Conservation (phyloP, 2,113 vertebrate genomes). For the Ceyx melanurus region DNA sequence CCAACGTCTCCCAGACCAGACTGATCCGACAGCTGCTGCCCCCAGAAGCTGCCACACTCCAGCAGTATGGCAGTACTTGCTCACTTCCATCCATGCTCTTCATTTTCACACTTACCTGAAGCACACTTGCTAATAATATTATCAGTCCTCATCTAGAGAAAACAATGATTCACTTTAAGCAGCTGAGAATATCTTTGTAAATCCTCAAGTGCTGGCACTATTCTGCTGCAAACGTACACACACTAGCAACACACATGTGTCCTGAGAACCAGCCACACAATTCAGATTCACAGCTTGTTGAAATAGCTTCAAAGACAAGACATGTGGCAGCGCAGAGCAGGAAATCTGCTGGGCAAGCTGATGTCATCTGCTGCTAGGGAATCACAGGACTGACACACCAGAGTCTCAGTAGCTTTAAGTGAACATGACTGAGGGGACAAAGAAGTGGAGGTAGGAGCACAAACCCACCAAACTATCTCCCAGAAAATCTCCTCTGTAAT, state of each 20-base stretch:
- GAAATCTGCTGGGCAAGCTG: neutral
- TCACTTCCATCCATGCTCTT: neutral
- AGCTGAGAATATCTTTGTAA: neutral
- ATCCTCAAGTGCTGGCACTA: neutral
- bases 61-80: neutral
- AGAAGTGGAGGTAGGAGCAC: neutral
- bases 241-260: neutral
- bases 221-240: neutral
- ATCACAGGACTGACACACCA: neutral
- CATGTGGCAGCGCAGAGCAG: neutral
- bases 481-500: neutral
- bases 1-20: neutral
- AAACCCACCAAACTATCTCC: neutral
- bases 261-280: neutral
- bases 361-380: neutral
- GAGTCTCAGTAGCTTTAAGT: neutral
- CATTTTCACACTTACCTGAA: neutral
- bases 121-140: neutral
- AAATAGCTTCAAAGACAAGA: neutral
- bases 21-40: neutral
- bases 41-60: neutral
- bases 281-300: neutral
- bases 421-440: neutral
- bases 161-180: neutral
- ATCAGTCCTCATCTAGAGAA: neutral